Percentiles rank a stretch among this genome's conserved stretches.
Conservation (phyloP, 2,888 invertebrate species). For the Globia sparganii region DNA sequence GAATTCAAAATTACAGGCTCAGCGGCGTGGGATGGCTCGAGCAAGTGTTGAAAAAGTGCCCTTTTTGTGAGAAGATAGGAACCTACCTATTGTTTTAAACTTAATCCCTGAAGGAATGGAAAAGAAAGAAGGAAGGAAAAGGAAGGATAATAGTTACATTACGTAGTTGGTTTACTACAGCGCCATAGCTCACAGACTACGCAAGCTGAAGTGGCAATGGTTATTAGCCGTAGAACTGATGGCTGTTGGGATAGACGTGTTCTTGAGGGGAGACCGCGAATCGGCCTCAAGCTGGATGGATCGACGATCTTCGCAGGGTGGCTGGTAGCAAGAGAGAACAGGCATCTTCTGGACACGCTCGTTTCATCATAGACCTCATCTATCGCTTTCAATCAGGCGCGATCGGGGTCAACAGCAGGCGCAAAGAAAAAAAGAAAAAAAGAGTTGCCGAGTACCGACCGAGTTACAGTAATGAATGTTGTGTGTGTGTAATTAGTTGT, state of each 20-base stretch:
- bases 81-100: neutral
- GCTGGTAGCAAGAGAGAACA: too few relatives aligned
- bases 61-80: neutral
- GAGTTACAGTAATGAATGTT: too few relatives aligned
- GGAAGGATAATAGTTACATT: too few relatives aligned
- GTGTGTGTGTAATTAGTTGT: too few relatives aligned
- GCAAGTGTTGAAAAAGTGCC: neutral
- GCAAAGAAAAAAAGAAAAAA: too few relatives aligned
- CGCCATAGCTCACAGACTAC: neutral
- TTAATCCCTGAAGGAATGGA: neutral
- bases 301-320: neutral
- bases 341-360: too few relatives aligned
- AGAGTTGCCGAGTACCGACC: neutral
- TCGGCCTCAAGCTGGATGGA: neutral
- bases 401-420: too few relatives aligned
- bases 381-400: too few relatives aligned
- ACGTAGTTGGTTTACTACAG: neutral
- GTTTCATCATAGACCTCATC: too few relatives aligned
- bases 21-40: neutral
- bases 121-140: too few relatives aligned
- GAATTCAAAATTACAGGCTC: neutral
- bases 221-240: neutral
- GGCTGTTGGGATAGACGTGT: neutral
- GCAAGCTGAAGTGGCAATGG: neutral
- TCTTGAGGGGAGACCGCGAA: neutral